These are phyloP conservation scores for Morbakka virulenta DNA, from an alignment of 30 jellyfish, hydroid and myxozoan species.

Conservation along the genomic window DNA sequence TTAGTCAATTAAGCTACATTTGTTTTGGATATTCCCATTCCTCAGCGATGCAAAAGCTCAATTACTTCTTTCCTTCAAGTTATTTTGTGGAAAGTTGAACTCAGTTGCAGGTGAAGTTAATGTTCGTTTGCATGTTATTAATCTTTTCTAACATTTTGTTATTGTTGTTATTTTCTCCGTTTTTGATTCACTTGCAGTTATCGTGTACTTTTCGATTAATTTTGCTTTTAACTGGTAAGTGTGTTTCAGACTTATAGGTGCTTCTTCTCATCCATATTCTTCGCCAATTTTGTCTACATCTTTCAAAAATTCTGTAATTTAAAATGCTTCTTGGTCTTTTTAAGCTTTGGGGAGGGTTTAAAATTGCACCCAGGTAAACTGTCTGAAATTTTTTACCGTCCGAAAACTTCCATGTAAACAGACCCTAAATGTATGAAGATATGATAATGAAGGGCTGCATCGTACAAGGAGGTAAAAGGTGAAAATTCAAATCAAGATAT, in stretches of 20 bases:
- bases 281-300: constrained; percentile 26
- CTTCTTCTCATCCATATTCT: constrained; percentile 32
- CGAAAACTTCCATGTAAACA: no score
- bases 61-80: constrained; percentile 39
- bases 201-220: constrained; percentile 12
- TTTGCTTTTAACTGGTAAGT: not conserved
- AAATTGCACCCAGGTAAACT: no score
- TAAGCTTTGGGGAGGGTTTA: no score
- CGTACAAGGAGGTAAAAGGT: no score
- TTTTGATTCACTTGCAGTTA: constrained; percentile 30
- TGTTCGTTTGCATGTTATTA: constrained; percentile 26
- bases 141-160: constrained; percentile 39
- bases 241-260: constrained; percentile 23
- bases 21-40: no score
- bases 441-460: no score
- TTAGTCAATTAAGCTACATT: no score
- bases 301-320: constrained; percentile 44
- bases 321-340: no score
- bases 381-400: no score
- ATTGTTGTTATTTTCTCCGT: constrained; percentile 37
- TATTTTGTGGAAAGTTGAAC: constrained; percentile 27
- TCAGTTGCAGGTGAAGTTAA: constrained; percentile 30
- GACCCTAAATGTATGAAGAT: no score
- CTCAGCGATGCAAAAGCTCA: constrained; percentile 43
- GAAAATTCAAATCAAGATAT: no score